Evolutionary conservation across 1,140 invertebrate species (phyloP).

Genomic region (Pseudomyrmex gracilis): DNA sequence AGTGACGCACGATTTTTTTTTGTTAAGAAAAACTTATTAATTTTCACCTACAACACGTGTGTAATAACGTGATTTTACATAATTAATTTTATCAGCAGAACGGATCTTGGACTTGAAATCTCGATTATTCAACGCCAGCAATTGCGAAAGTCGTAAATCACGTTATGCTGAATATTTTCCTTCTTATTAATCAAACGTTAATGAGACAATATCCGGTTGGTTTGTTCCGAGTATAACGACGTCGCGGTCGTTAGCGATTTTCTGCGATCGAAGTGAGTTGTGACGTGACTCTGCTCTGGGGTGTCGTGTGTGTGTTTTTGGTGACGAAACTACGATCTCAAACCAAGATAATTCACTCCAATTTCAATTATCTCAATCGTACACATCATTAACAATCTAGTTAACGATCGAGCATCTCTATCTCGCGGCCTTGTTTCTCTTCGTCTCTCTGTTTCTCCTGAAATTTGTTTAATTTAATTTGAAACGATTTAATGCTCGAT

Average conservation of each 20-base stretch:
- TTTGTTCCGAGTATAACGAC: conserved; percentile 33
- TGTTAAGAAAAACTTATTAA: too few species aligned
- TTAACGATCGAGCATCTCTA: conserved; percentile 4
- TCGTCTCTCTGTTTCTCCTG: neutral
- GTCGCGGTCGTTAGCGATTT: conserved; percentile 44
- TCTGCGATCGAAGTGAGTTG: conserved; percentile 27
- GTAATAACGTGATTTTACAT: too few species aligned
- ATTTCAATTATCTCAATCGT: conserved; percentile 48
- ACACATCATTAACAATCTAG: conserved; percentile 15
- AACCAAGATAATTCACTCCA: conserved; percentile 27
- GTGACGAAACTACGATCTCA: conserved; percentile 18
- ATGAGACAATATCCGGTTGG: conserved; percentile 39
- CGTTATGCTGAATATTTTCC: conserved; percentile 22
- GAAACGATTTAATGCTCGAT: conserved; percentile 19
- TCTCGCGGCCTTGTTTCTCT: neutral
- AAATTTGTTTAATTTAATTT: conserved; percentile 31
- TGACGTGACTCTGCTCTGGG: conserved; percentile 28
- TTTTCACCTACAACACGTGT: too few species aligned
- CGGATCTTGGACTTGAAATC: too few species aligned
- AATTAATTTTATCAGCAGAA: too few species aligned
- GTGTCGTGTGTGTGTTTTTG: conserved; percentile 21
- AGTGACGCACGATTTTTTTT: too few species aligned
- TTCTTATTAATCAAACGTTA: conserved; percentile 46
- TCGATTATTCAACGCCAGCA: neutral
- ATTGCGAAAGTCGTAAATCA: neutral